Percentiles rank a stretch among this genome's conserved stretches.
These are phyloP conservation scores for Dorcus parallelipipedus DNA, from an alignment of 2,888 invertebrate genomes.

Conservation along the genomic window DNA sequence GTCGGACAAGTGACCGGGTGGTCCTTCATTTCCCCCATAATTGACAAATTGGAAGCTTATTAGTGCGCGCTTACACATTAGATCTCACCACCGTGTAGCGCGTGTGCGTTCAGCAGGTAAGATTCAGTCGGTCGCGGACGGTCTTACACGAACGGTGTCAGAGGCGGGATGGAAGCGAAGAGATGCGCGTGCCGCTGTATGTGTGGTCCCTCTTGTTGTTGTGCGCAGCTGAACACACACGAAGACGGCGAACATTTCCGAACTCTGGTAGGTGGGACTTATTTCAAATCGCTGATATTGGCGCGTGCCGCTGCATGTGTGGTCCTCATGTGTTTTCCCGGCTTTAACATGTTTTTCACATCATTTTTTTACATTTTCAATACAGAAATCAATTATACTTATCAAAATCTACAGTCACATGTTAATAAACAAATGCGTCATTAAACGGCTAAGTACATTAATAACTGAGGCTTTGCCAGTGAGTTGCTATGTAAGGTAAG, in stretches of 20 bases:
- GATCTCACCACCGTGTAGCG: constrained; percentile 45
- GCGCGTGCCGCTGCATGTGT: constrained; percentile 37
- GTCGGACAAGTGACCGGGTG: constrained; percentile 29
- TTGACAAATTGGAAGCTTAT: constrained; percentile 72
- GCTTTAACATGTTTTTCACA: not conserved
- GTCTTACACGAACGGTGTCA: constrained; percentile 35
- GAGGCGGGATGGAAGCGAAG: constrained; percentile 47
- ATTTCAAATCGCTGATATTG: constrained; percentile 28
- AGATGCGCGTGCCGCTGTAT: constrained; percentile 73
- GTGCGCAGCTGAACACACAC: constrained; percentile 33
- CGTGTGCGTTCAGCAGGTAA: constrained; percentile 29
- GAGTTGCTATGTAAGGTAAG: too few species aligned
- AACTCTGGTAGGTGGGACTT: constrained; percentile 21
- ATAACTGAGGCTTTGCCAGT: too few species aligned
- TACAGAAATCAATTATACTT: too few species aligned
- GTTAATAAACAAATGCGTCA: too few species aligned
- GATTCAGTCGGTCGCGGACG: constrained; percentile 28
- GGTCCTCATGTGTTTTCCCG: constrained; percentile 20
- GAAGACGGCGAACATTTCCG: constrained; percentile 26
- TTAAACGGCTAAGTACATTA: too few species aligned
- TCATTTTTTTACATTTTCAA: too few species aligned
- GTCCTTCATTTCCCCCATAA: constrained; percentile 58
- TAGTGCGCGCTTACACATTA: constrained; percentile 57
- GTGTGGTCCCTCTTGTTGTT: constrained; percentile 59
- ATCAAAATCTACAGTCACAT: too few species aligned